Evolutionary conservation across 2,113 vertebrate genomes (phyloP).

Genomic region (Crypturellus undulatus): DNA sequence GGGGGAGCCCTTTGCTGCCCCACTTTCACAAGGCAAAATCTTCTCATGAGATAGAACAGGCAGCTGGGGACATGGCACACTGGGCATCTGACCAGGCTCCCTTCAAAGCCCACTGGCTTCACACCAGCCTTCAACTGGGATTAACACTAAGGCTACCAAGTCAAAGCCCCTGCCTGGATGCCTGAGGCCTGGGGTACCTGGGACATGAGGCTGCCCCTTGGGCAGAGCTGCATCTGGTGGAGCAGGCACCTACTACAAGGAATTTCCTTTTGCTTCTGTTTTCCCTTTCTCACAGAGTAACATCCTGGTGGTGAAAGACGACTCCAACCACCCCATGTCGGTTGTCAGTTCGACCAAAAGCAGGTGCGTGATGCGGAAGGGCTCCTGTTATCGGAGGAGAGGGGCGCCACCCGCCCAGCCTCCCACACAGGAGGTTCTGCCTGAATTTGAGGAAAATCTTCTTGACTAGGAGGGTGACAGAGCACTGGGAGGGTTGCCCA

Average conservation of each 20-base stretch:
- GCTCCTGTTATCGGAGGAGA: background rate
- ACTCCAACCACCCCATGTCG: constrained; percentile 92
- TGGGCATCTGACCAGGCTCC: background rate
- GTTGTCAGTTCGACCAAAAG: constrained; percentile 98
- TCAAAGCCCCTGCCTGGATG: background rate
- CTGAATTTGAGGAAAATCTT: no score
- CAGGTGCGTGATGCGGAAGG: constrained; percentile 81
- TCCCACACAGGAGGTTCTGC: no score
- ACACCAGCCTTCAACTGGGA: background rate
- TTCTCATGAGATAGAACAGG: background rate
- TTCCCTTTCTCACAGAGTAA: constrained; percentile 84
- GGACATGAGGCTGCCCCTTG: no score
- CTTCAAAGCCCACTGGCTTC: background rate
- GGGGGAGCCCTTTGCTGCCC: no score
- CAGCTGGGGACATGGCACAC: background rate
- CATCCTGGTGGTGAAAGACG: constrained; percentile 92
- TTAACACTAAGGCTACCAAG: background rate
- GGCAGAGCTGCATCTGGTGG: background rate
- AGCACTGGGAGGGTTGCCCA: no score
- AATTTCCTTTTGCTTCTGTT: background rate
- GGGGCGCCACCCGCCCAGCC: background rate
- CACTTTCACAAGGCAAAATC: background rate
- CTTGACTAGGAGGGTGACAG: no score
- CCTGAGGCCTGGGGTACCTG: background rate
- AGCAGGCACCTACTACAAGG: background rate